Conservation (phyloP, 2,797 vertebrate species). For the Myripristis jacobus region DNA sequence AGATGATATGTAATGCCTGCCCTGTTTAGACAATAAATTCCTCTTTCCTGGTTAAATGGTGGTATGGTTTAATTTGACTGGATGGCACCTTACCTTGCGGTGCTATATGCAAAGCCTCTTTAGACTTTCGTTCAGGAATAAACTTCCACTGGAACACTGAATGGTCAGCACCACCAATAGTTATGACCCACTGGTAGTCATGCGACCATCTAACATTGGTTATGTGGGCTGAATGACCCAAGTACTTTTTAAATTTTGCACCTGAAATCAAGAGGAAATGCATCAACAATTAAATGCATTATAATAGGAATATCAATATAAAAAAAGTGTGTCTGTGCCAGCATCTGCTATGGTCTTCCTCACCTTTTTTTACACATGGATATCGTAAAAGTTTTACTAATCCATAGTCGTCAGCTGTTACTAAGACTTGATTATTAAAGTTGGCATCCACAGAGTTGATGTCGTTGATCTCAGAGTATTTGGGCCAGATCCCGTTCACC, state of each 20-base stretch:
- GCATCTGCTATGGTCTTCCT: background rate
- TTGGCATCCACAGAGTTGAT: constrained; percentile 98
- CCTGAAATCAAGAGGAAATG: constrained; percentile 81
- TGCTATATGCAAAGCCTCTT: constrained; percentile 94
- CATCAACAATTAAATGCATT: background rate
- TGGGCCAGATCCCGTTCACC: constrained; percentile 98
- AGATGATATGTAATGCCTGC: too few relatives aligned
- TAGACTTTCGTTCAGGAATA: constrained; percentile 94
- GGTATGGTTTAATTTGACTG: background rate
- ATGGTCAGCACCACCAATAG: constrained; percentile 97
- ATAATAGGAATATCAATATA: too few relatives aligned
- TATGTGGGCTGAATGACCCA: constrained; percentile 97
- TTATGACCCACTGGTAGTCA: constrained; percentile 98
- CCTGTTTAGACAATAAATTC: too few relatives aligned
- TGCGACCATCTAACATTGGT: constrained; percentile 98
- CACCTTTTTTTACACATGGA: constrained; percentile 97
- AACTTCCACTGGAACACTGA: constrained; percentile 99
- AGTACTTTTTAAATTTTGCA: constrained; percentile 98
- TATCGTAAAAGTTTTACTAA: constrained; percentile 96
- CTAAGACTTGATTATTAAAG: constrained; percentile 95
- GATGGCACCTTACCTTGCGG: constrained; percentile 88
- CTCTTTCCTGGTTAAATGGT: background rate
- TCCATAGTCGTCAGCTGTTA: constrained; percentile 97
- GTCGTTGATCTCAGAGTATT: constrained; percentile 96
- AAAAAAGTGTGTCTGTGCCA: background rate